phyloP scores from a whole-genome alignment of 2,888 invertebrate genomes.

The Himalopsyche kuldschensis region DNA sequence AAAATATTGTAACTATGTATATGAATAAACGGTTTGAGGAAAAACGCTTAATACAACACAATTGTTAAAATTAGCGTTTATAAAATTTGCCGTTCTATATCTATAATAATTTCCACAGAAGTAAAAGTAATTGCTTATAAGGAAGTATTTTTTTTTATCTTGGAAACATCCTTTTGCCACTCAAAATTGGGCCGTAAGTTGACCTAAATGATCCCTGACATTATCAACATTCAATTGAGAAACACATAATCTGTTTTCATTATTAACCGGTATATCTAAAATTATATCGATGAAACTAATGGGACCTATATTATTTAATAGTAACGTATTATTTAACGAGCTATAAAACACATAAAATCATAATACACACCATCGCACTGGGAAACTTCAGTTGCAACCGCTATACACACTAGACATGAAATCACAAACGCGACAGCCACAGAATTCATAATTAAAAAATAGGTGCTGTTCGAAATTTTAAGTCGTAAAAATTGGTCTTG shows the following conservation, averaged over 20 bases:
- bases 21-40: no score
- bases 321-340: no score
- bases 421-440: conserved; percentile 15
- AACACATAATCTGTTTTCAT: neutral
- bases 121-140: no score
- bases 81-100: no score
- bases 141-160: no score
- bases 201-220: neutral
- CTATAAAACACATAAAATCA: neutral
- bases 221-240: neutral
- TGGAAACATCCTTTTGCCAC: no score
- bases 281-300: neutral
- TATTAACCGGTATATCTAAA: neutral
- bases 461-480: neutral
- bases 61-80: no score
- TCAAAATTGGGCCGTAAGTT: neutral
- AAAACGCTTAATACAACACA: no score
- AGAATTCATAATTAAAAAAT: conserved; percentile 4
- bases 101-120: no score
- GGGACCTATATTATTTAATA: no score
- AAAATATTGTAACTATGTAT: no score
- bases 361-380: conserved; percentile 24
- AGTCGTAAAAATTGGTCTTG: neutral
- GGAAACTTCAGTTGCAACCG: conserved; percentile 16
- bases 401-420: conserved; percentile 5